Percentiles rank a stretch among this genome's conserved stretches.
These are phyloP conservation scores for Apis cerana DNA, from an alignment of 1,140 invertebrate species.

Conservation along the genomic window DNA sequence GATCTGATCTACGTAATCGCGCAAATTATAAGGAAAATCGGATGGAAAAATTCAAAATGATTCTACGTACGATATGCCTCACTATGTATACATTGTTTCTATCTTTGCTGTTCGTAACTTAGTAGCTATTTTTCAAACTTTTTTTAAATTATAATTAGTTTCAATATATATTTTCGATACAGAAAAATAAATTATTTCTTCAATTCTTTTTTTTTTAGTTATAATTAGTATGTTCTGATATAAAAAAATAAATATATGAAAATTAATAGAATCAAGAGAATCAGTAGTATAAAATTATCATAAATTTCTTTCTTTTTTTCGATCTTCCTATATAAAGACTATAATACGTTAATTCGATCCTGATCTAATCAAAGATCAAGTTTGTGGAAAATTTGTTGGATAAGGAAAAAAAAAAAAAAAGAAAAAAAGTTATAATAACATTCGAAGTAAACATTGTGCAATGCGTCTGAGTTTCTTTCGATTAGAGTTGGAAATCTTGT, in stretches of 20 bases:
- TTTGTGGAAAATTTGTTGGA: slow-evolving; percentile 6
- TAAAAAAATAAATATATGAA: too few relatives aligned
- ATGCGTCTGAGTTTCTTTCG: not conserved
- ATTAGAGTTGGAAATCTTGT: not conserved
- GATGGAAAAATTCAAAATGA: not conserved
- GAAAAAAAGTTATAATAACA: too few relatives aligned
- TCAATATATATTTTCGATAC: too few relatives aligned
- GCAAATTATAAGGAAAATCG: not conserved
- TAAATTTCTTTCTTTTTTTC: not conserved
- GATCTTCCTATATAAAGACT: too few relatives aligned
- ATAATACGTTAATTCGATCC: not conserved
- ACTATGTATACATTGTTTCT: not conserved
- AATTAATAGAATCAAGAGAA: too few relatives aligned
- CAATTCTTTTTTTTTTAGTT: too few relatives aligned
- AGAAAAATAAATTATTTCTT: too few relatives aligned
- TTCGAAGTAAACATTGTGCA: not conserved
- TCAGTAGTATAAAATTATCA: too few relatives aligned
- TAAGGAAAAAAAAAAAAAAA: too few relatives aligned
- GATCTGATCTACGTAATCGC: not conserved
- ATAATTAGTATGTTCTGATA: too few relatives aligned
- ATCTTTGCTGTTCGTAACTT: not conserved
- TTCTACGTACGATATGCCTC: not conserved
- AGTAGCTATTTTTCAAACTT: not conserved
- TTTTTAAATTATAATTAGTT: too few relatives aligned
- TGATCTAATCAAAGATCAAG: slow-evolving; percentile 16